Conservation (phyloP, 1,140 invertebrate species). For the Cylas formicarius region DNA sequence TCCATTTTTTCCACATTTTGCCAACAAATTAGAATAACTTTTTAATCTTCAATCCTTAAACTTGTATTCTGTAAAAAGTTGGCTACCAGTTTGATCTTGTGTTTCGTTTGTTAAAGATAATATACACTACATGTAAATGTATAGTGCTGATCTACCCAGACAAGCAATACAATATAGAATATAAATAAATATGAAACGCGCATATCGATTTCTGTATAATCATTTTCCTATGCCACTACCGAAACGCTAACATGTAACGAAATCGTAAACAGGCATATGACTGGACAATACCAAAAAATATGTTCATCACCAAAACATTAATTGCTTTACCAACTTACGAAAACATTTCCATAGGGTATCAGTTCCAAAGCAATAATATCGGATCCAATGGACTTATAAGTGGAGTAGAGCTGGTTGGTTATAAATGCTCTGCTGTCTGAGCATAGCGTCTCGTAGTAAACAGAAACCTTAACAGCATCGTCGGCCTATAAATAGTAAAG, state of each 20-base stretch:
- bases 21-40: too few relatives aligned
- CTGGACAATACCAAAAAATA: constrained; percentile 1
- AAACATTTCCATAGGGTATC: constrained; percentile 72
- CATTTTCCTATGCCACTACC: not conserved
- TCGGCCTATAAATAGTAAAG: constrained; percentile 1
- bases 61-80: too few relatives aligned
- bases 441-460: constrained; percentile 77
- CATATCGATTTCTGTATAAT: not conserved
- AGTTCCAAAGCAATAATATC: constrained; percentile 49
- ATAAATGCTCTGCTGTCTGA: constrained; percentile 58
- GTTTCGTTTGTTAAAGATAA: too few relatives aligned
- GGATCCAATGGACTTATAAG: constrained; percentile 29
- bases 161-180: not conserved
- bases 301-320: too few relatives aligned
- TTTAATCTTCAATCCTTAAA: too few relatives aligned
- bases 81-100: too few relatives aligned
- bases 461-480: constrained; percentile 22
- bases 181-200: not conserved
- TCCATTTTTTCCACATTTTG: too few relatives aligned
- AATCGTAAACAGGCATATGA: not conserved
- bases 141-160: too few relatives aligned
- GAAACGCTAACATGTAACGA: not conserved
- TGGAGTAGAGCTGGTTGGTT: constrained; percentile 36
- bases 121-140: too few relatives aligned
- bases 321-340: constrained; percentile 42